phyloP scores from a whole-genome alignment of 1,140 invertebrate species.

The Platyscapa corneri region DNA sequence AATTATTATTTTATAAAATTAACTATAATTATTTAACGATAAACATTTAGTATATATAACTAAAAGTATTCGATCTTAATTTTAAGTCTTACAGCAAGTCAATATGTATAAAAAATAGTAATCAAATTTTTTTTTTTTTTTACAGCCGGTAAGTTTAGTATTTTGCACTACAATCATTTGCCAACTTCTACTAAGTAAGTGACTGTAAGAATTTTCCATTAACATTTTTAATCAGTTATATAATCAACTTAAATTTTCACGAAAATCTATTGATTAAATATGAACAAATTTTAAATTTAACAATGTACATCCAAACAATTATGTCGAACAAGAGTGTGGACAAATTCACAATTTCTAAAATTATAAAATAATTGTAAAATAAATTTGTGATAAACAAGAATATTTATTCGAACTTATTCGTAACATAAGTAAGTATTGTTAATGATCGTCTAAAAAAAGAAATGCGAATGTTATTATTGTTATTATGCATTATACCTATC shows the following conservation, averaged over 20 bases:
- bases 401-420: neutral
- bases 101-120: no score
- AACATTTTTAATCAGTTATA: neutral
- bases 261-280: no score
- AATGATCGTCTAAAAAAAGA: neutral
- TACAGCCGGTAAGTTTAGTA: slow-evolving; percentile 68
- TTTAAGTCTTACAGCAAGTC: no score
- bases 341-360: neutral
- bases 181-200: neutral
- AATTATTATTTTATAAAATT: no score
- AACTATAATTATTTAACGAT: no score
- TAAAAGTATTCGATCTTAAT: no score
- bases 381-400: neutral
- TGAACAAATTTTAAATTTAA: no score
- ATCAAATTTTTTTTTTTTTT: slow-evolving; percentile 58
- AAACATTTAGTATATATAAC: no score
- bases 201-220: neutral
- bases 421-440: neutral
- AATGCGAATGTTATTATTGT: slow-evolving; percentile 11
- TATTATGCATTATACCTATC: slow-evolving; percentile 37
- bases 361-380: neutral
- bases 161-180: neutral
- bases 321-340: no score
- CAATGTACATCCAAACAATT: no score
- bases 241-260: no score